A percentile compares a stretch with the other conserved stretches of the same genome.
Evolutionary conservation across 2,797 vertebrate genomes (phyloP).

Genomic region (Morus bassanus): DNA sequence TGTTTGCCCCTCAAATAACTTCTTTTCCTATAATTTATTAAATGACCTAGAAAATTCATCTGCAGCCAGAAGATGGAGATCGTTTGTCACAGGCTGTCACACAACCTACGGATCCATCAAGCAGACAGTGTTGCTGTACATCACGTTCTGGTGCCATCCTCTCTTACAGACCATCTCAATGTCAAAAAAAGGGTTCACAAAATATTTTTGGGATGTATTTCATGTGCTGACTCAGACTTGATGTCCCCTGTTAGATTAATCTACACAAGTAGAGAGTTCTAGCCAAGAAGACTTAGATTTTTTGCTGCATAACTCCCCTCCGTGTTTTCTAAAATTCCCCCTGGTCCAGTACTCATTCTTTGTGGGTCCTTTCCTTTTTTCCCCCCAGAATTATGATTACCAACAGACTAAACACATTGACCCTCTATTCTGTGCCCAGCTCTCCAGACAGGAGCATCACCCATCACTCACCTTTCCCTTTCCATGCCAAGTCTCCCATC

Average conservation of each 20-base stretch:
- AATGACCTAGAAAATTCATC: constrained; percentile 49
- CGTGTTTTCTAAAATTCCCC: background rate
- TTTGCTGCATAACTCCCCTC: background rate
- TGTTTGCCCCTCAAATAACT: constrained; percentile 18
- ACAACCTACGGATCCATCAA: background rate
- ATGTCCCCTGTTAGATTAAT: background rate
- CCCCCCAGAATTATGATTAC: background rate
- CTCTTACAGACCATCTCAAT: constrained; percentile 21
- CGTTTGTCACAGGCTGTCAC: constrained; percentile 30
- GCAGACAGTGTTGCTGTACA: background rate
- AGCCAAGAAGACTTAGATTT: background rate
- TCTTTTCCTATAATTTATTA: constrained; percentile 45
- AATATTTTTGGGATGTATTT: constrained; percentile 35
- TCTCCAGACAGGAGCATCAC: background rate
- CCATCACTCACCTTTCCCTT: background rate
- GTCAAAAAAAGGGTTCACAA: constrained; percentile 24
- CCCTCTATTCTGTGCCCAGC: no score
- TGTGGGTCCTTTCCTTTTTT: background rate
- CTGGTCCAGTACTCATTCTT: background rate
- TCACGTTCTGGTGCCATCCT: background rate
- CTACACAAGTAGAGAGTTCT: background rate
- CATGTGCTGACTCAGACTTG: background rate
- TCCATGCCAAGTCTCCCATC: fast-evolving
- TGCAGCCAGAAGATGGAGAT: constrained; percentile 23
- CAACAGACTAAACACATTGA: background rate